Percentiles rank a stretch among this genome's conserved stretches.
Evolutionary conservation across 2,888 invertebrate genomes (phyloP).

Genomic region (Stramonita haemastoma): DNA sequence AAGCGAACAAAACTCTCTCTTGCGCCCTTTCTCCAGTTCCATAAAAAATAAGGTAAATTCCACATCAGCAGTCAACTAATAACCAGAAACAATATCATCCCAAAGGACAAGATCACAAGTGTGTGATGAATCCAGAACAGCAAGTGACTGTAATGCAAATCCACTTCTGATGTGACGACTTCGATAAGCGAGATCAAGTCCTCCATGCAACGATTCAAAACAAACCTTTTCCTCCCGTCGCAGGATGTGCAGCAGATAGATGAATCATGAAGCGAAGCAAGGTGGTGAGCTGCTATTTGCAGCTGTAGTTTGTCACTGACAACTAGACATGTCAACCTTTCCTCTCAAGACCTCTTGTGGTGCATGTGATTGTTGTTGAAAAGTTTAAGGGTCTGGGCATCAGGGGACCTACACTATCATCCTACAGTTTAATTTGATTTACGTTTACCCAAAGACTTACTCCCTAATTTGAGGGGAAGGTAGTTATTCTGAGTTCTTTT

Average conservation of each 20-base stretch:
- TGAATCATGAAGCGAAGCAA: conserved; percentile 18
- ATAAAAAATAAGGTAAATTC: neutral
- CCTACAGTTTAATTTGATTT: neutral
- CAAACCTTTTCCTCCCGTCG: conserved; percentile 27
- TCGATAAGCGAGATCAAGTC: neutral
- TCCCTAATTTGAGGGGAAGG: conserved; percentile 16
- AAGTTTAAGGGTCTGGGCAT: conserved; percentile 45
- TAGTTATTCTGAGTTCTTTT: neutral
- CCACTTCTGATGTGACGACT: neutral
- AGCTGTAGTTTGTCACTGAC: conserved; percentile 22
- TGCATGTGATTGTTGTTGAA: conserved; percentile 46
- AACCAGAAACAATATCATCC: neutral
- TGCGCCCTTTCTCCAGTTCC: too few species aligned
- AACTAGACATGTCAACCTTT: conserved; percentile 45
- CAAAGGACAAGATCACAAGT: neutral
- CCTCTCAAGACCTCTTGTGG: conserved; percentile 46
- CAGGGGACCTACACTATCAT: conserved; percentile 31
- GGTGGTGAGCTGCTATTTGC: conserved; percentile 30
- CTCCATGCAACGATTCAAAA: conserved; percentile 20
- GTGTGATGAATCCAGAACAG: neutral
- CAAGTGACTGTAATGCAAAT: neutral
- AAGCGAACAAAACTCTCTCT: too few species aligned
- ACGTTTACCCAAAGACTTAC: conserved; percentile 3
- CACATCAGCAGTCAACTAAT: neutral
- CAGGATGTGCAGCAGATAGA: conserved; percentile 8